Base-by-base conservation (phyloP, 2,888 invertebrate genomes). In the Malthinus seriepunctatus region DNA sequence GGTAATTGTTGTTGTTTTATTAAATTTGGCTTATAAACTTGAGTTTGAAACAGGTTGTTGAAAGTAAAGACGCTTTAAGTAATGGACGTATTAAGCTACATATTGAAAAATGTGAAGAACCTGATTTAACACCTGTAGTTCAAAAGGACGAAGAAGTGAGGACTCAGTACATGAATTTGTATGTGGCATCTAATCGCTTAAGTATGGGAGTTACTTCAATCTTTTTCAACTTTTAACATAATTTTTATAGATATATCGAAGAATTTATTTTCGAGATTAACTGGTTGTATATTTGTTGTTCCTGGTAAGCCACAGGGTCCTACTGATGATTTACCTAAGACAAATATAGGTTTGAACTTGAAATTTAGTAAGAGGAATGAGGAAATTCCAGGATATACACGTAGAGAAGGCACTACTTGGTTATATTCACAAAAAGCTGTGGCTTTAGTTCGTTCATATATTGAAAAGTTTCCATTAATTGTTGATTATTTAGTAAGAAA, bases 341-440 rank as follows among this genome's bases (percentile, higher is more conserved):
- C 88, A 10, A 97, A 97, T 75, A 84, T 97, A 31, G 98, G 97
- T 0, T 83, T 98, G 44, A 93, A 95, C 75, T 81, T 98, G 14
- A 97, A 97, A 79, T 92, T 90, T 72, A 93, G 89, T 63, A 94
- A 93, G 73, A 71, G 86, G 85, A 87, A 87, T 64, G 84, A 84
- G 73, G 88, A 88, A 70, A 83, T 91, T 1, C 86, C 90, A 1
- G 95, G 96, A 32, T 97, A 89, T 76, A 93, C 94, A 0, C 88
- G 85, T 50, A 90, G 88, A 64, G 81, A 83, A 0, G 82, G 82
- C n/a, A 83, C 81, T 69, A 73, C 82, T 38, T 97, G 97, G 97
- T 79, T 84, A 14, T 97, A 96, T 78, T 93, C 96, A 0, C 77
- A 82, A 11, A 88, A 90, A 67, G 86, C 91, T 33, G 75, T 92